Evolutionary conservation across 2,888 invertebrate species (phyloP).

Genomic region (Anagyrus pseudococci): DNA sequence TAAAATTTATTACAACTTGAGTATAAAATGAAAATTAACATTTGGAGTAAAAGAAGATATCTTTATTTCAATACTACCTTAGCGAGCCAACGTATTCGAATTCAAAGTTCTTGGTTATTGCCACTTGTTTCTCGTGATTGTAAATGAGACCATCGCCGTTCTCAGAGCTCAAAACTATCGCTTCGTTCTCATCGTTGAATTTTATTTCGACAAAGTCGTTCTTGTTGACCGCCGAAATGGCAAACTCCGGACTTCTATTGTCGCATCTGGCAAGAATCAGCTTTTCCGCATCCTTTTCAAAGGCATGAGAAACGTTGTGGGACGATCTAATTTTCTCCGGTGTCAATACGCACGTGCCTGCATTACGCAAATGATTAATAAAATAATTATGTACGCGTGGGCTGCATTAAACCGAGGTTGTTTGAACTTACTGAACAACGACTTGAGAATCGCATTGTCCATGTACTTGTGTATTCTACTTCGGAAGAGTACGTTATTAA

Average conservation of each 20-base stretch:
- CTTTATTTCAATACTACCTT: conserved; percentile 47
- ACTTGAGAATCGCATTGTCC: conserved; percentile 48
- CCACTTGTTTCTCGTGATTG: conserved; percentile 50
- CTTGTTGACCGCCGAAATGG: conserved; percentile 47
- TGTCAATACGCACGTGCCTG: conserved; percentile 54
- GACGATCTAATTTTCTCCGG: conserved; percentile 47
- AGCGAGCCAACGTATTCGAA: conserved; percentile 52
- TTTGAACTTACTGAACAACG: conserved; percentile 51
- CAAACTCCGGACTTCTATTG: conserved; percentile 53
- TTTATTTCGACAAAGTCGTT: conserved; percentile 46
- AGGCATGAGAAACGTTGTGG: conserved; percentile 46
- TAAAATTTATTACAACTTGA: no score
- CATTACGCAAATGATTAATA: conserved; percentile 17
- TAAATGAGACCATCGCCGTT: conserved; percentile 47
- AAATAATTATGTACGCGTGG: conserved; percentile 8
- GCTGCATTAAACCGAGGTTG: neutral
- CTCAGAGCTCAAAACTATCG: conserved; percentile 49
- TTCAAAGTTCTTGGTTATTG: conserved; percentile 48
- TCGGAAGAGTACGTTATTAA: conserved; percentile 51
- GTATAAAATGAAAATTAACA: no score
- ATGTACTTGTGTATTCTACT: conserved; percentile 55
- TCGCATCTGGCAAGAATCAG: conserved; percentile 55
- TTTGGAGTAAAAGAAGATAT: conserved; percentile 13
- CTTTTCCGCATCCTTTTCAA: conserved; percentile 47
- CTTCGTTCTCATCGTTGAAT: conserved; percentile 51